Evolutionary conservation across 2,113 vertebrate genomes (phyloP).

Genomic region (Panthera leo): DNA sequence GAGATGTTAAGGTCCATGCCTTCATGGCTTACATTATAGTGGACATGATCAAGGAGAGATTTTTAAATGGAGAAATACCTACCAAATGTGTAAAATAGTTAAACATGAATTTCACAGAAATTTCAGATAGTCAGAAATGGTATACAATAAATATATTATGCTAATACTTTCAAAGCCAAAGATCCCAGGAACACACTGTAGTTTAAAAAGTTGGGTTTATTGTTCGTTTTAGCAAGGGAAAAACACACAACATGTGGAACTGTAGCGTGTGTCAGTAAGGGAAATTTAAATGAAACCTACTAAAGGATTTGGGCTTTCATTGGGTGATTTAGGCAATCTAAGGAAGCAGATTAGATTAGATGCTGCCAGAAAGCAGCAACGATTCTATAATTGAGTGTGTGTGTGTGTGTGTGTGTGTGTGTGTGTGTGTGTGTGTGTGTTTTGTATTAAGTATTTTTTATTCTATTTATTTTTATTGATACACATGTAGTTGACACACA

Average conservation of each 20-base stretch:
- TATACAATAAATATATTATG: not conserved
- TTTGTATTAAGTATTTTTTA: not conserved
- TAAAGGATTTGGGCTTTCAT: not conserved
- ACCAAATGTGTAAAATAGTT: not conserved
- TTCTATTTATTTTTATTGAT: not conserved
- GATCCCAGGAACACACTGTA: not conserved
- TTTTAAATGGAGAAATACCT: not conserved
- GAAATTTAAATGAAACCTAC: not conserved
- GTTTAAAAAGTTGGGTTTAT: not conserved
- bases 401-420: not conserved
- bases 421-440: not conserved
- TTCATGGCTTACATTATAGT: not conserved
- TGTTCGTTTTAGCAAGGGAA: not conserved
- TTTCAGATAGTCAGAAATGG: not conserved
- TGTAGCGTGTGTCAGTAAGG: not conserved
- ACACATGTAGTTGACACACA: not conserved
- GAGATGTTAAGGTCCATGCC: not conserved
- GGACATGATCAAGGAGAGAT: not conserved
- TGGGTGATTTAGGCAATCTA: not conserved
- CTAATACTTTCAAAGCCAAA: not conserved
- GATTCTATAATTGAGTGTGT: not conserved
- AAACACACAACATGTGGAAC: not conserved
- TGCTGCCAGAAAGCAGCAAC: not conserved
- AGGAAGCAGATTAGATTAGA: not conserved
- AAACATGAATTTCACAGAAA: slow-evolving; percentile 11